Percentiles rank a stretch among this genome's conserved stretches.
These are phyloP conservation scores for Neotoma lepida DNA, from an alignment of 2,113 vertebrate species.

Conservation along the genomic window DNA sequence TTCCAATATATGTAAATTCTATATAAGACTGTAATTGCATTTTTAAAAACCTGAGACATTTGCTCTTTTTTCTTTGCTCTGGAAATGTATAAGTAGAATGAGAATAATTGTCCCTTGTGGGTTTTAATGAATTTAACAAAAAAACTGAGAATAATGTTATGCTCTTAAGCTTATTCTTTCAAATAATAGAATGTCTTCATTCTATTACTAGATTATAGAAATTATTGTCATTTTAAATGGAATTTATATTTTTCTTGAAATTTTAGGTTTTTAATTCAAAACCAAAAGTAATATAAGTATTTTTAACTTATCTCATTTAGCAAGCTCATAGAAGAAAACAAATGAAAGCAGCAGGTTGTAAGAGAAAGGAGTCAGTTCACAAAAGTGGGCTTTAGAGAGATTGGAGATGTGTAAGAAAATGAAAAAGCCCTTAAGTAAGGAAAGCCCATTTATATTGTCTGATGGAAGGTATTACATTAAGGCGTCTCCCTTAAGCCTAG, in stretches of 20 bases:
- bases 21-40: neutral
- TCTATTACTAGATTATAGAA: neutral
- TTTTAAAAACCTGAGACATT: neutral
- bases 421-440: neutral
- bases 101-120: neutral
- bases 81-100: neutral
- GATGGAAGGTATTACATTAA: no score
- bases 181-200: neutral
- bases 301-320: slow-evolving; percentile 24
- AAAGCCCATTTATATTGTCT: no score
- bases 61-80: neutral
- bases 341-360: neutral
- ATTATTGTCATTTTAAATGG: neutral
- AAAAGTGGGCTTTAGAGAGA: neutral
- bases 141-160: neutral
- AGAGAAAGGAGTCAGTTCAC: neutral
- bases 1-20: neutral
- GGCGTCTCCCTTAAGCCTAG: neutral
- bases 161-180: slow-evolving; percentile 38
- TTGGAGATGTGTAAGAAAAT: neutral
- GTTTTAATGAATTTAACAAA: slow-evolving; percentile 35
- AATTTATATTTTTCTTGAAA: slow-evolving; percentile 35
- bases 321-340: neutral
- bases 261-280: slow-evolving; percentile 5
- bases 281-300: neutral